Evolutionary conservation across 2,888 invertebrate genomes (phyloP).

Genomic region (Nephrotoma flavescens): DNA sequence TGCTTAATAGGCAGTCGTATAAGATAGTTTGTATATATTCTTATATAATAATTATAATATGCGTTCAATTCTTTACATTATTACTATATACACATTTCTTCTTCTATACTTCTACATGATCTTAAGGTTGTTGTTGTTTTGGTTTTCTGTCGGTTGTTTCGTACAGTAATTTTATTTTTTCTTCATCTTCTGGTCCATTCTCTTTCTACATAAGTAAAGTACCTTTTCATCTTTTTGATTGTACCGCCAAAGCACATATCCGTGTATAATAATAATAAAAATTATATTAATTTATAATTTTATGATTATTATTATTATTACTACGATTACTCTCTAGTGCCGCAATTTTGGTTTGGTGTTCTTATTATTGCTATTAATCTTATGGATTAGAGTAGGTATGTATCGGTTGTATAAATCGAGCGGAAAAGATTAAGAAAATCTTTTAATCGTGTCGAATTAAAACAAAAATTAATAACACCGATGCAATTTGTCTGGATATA

Average conservation of each 20-base stretch:
- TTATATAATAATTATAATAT: not conserved
- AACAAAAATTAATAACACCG: not conserved
- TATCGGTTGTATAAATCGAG: not conserved
- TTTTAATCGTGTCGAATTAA: not conserved
- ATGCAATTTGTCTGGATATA: not conserved
- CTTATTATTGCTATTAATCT: not conserved
- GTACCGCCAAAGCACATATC: not conserved
- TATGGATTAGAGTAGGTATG: not conserved
- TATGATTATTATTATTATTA: not conserved
- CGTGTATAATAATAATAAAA: not conserved
- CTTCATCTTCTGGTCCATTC: not conserved
- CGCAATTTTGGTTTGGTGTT: not conserved
- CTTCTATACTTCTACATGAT: not conserved
- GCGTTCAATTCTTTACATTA: not conserved
- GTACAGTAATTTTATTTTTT: not conserved
- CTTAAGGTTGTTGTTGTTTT: not conserved
- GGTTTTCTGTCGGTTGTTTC: not conserved
- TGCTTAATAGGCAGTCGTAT: not conserved
- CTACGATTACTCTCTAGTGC: not conserved
- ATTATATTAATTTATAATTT: not conserved
- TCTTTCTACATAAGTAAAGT: not conserved
- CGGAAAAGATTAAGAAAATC: not conserved
- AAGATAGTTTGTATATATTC: not conserved
- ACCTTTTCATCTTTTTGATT: not conserved
- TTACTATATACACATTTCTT: not conserved